These are phyloP conservation scores for Tromatobia lineatoria DNA, from an alignment of 2,888 invertebrate species.

Conservation along the genomic window DNA sequence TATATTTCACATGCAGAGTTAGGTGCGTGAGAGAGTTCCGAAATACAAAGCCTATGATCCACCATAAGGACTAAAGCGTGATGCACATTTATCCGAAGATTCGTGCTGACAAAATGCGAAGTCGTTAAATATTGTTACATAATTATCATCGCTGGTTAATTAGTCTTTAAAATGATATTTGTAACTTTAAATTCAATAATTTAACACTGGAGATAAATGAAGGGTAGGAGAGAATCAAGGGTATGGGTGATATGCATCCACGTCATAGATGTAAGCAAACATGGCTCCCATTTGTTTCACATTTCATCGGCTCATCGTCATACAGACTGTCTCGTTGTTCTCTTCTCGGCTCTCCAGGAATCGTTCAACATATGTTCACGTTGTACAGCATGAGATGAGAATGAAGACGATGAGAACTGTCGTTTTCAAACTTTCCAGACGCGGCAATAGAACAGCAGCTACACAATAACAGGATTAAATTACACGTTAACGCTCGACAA, in stretches of 20 bases:
- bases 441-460: slow-evolving; percentile 1
- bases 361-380: neutral
- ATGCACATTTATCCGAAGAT: slow-evolving; percentile 2
- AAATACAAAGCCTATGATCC: neutral
- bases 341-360: neutral
- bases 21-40: neutral
- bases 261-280: neutral
- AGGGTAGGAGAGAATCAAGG: neutral
- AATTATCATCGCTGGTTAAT: slow-evolving; percentile 22
- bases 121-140: neutral
- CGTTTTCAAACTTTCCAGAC: slow-evolving; percentile 27
- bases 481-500: slow-evolving; percentile 10
- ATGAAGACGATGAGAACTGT: slow-evolving; percentile 15
- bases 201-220: neutral
- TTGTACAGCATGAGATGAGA: neutral
- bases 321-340: neutral
- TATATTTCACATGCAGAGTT: slow-evolving; percentile 4
- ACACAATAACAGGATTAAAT: neutral
- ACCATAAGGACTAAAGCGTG: neutral
- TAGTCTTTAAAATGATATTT: slow-evolving; percentile 9
- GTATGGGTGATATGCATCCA: slow-evolving; percentile 5
- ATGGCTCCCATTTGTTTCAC: neutral
- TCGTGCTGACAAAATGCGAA: neutral
- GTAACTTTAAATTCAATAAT: slow-evolving; percentile 41
- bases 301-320: neutral